Base-by-base conservation (phyloP, 2,888 invertebrate species). In the Peribatodes rhomboidaria region DNA sequence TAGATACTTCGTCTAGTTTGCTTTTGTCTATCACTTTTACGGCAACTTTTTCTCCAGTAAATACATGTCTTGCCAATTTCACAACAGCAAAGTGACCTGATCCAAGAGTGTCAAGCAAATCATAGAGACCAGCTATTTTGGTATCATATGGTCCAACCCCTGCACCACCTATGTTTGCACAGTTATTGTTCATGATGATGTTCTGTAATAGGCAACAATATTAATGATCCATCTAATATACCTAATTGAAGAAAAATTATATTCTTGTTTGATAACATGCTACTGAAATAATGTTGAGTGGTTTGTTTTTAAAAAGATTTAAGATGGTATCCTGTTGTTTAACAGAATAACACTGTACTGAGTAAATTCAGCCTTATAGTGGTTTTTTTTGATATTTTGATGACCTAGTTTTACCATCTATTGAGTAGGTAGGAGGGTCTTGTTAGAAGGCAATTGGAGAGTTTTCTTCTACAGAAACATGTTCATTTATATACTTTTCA, bases 11-110 rank as follows among this genome's bases (percentile, higher is more conserved):
- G 91, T 99, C 99, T 79, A 99, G 93, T 93, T 99, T 99, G 79
- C 97, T 98, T 93, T 99, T 99, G 90, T 99, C 99, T 82, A 99
- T 99, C 69, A 99, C 97, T 95, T 98, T 98, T 59, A 98, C 98
- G 61, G 98, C 98, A 62, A 99, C 99, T 92, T 98, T 98, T 94
- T 99, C 99, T 39, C 99, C 99, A 57, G 99, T 99, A 90, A 99
- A 99, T 64, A 99, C 99, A 95, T 99, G 99, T 72, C 98, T 94
- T 27, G 99, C 99, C 72, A 98, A 94, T 94, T 99, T 99, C 49
- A 99, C 99, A 70, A 99, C 98, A 69, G 99, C 99, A 94, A 99
- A 99, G 93, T 99, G 99, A 65, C 99, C 99, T 67, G 98, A 97
- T 52, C 99, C 99, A 63, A 99, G 95, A 4, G 99, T 99, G 88